phyloP scores from a whole-genome alignment of 2,113 vertebrate species.

The Noturus placidus region DNA sequence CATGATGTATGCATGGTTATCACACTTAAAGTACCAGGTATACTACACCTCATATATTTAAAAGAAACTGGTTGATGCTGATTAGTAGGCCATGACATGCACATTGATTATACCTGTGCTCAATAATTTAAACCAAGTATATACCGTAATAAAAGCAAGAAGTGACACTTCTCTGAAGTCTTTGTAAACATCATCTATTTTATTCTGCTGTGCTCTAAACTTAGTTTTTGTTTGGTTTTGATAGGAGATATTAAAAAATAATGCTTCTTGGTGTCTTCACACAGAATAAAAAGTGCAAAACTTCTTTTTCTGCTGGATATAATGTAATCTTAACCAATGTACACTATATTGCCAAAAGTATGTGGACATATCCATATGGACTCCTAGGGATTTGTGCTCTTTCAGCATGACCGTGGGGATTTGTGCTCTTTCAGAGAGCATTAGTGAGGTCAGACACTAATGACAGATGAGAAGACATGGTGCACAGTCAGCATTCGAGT shows the following conservation, averaged over 20 bases:
- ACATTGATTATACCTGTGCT: not conserved
- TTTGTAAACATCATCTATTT: not conserved
- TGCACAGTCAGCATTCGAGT: not conserved
- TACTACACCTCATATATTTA: not conserved
- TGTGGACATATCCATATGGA: not conserved
- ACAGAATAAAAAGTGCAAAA: not conserved
- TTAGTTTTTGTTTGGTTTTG: not conserved
- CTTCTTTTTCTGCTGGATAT: not conserved
- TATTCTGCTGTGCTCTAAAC: not conserved
- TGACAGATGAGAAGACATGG: not conserved
- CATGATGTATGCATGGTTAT: not conserved
- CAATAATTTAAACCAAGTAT: not conserved
- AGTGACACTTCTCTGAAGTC: not conserved
- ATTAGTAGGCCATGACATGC: not conserved
- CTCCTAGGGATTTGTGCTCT: not conserved
- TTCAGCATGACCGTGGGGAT: not conserved
- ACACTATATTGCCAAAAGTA: not conserved
- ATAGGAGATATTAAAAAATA: not conserved
- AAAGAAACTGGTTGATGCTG: not conserved
- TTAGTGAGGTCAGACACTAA: not conserved
- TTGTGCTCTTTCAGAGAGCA: not conserved
- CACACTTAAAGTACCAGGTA: not conserved
- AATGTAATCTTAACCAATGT: not conserved
- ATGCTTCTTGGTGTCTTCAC: not conserved
- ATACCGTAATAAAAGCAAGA: not conserved